Evolutionary conservation across 1,140 invertebrate species (phyloP), one percentile per base, ranked within the genome.

Genomic region (Bombus soroeensis): DNA sequence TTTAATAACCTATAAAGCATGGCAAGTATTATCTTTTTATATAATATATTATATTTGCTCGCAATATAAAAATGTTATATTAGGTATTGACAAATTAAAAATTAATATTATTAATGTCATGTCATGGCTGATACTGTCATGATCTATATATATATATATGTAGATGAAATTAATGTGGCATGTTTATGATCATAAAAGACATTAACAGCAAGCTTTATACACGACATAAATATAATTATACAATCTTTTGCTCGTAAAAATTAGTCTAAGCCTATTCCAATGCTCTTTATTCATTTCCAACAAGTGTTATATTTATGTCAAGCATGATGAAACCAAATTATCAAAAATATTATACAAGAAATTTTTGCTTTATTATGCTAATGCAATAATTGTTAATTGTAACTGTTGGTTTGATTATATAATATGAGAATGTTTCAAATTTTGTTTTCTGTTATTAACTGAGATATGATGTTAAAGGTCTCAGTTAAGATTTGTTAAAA

Each of bases 401-500:
- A 75, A 53, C 18, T 8, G 5, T 53, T 53, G 47, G 5, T 53
- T 53, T 68, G 10, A 34, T 76, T 83, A 68, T 25, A 15, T 66
- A 53, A 59, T 10, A 39, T 25, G 1, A 22, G 47, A 53, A 53
- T 53, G 47, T 22, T 53, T 53, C 18, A 22, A 53, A 22, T 22
- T 53, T 53, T 72, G 64, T 79, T 62, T 39, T 72, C 4, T 37
- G 53, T 59, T 78, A 71, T 79, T 71, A 80, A 91, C 90, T 86
- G 87, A 88, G 86, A 89, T 91, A 89, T 87, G 76, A 85, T 57
- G 53, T 75, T 66, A 66, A 86, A 88, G 87, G 89, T 90, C 88
- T 91, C 88, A 80, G 87, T 91, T 79, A 85, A 64, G 66, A 64
- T 59, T 77, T 43, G 22, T 77, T 85, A 8, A 41, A 25, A 34